Evolutionary conservation across 2,888 invertebrate species (phyloP).

Genomic region (Caenorhabditis sinica): DNA sequence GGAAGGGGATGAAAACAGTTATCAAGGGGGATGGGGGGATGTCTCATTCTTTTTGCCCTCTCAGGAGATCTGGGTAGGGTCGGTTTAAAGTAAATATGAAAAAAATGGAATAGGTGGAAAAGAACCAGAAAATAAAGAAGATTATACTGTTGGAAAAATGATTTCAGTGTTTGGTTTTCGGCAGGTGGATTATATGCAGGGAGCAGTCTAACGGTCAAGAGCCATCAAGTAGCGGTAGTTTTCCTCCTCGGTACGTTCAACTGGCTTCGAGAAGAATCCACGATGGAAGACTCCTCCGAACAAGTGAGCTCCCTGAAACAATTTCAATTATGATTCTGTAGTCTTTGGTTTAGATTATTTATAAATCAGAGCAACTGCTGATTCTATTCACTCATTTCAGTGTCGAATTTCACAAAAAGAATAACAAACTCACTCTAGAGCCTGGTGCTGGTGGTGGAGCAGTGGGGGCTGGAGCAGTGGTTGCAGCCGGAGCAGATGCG

Average conservation of each 20-base stretch:
- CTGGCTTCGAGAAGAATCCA: constrained; percentile 81
- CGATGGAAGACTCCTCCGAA: constrained; percentile 78
- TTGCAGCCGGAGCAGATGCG: constrained; percentile 47
- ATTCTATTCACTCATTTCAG: background rate
- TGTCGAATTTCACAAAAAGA: background rate
- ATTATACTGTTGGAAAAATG: constrained; percentile 21
- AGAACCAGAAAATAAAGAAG: constrained; percentile 13
- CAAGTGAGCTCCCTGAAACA: constrained; percentile 69
- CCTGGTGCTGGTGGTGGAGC: constrained; percentile 41
- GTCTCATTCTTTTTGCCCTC: constrained; percentile 63
- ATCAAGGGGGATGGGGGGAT: background rate
- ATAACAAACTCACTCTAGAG: constrained; percentile 48
- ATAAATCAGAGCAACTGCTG: background rate
- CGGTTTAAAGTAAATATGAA: constrained; percentile 44
- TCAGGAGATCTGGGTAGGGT: constrained; percentile 66
- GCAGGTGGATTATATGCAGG: constrained; percentile 2
- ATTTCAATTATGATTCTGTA: background rate
- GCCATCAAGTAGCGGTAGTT: constrained; percentile 82
- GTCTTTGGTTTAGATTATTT: background rate
- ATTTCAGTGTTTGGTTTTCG: constrained; percentile 31
- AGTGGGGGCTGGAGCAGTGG: constrained; percentile 49
- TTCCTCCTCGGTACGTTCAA: constrained; percentile 78
- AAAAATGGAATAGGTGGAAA: constrained; percentile 12
- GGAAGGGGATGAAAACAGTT: background rate
- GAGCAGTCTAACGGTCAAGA: constrained; percentile 75